phyloP scores from a whole-genome alignment of 2,888 invertebrate genomes.

The Athalia circularis region DNA sequence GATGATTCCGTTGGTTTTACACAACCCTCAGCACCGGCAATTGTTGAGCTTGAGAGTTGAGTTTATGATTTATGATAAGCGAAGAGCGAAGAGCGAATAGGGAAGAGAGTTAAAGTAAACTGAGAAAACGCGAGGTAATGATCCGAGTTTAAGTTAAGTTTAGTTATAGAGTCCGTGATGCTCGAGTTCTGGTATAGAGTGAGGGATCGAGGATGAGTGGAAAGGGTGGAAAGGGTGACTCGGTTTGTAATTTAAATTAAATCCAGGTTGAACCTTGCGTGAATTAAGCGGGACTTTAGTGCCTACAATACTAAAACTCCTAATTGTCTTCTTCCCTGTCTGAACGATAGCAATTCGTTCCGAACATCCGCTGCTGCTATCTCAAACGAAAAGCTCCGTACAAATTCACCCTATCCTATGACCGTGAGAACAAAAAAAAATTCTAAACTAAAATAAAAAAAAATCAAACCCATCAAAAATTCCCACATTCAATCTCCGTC shows the following conservation, averaged over 20 bases:
- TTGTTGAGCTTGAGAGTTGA: background rate
- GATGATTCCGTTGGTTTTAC: slow-evolving; percentile 23
- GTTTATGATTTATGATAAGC: slow-evolving; percentile 29
- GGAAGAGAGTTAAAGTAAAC: no score
- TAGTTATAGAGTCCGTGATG: slow-evolving; percentile 6
- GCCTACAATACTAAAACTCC: slow-evolving; percentile 1
- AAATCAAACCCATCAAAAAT: background rate
- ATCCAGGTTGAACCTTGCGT: slow-evolving; percentile 28
- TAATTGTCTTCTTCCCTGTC: slow-evolving; percentile 9
- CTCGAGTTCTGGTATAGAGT: slow-evolving; percentile 2
- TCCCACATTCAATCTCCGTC: slow-evolving; percentile 3
- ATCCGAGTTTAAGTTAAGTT: slow-evolving; percentile 37
- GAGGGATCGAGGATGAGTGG: slow-evolving; percentile 20
- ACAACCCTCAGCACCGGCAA: background rate
- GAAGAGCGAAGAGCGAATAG: background rate
- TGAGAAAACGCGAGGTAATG: slow-evolving; percentile 18
- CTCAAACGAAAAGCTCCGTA: no score
- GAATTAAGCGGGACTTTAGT: slow-evolving; percentile 12
- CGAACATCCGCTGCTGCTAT: no score
- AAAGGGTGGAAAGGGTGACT: background rate
- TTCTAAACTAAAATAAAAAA: no score
- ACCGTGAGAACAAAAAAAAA: no score
- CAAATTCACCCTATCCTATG: no score
- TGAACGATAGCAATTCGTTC: no score
- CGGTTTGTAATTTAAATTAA: slow-evolving; percentile 28